A percentile compares a stretch with the other conserved stretches of the same genome.
Conservation (phyloP, 2,797 vertebrate genomes). For the Acrocephalus scirpaceus region DNA sequence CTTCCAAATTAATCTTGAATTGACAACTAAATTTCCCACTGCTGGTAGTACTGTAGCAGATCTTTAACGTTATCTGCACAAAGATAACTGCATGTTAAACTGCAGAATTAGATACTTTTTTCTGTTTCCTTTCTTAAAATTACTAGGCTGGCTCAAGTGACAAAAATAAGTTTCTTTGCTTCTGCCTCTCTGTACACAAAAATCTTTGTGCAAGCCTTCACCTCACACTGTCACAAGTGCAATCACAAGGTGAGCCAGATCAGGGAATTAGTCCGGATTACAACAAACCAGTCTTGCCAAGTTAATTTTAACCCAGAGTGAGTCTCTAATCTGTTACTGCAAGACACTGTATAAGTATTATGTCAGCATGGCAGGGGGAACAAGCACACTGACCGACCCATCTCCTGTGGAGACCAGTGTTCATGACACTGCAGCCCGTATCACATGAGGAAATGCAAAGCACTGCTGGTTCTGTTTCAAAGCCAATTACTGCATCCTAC, state of each 20-base stretch:
- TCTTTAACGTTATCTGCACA: not conserved
- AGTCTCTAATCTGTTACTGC: not conserved
- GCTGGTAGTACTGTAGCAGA: not conserved
- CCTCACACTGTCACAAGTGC: not conserved
- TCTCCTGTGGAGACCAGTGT: not conserved
- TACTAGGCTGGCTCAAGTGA: not conserved
- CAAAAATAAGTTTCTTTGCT: not conserved
- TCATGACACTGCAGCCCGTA: not conserved
- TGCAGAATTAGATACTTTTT: not conserved
- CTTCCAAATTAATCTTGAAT: not conserved
- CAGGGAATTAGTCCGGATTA: slow-evolving; percentile 52
- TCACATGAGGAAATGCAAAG: not conserved
- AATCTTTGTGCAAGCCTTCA: not conserved
- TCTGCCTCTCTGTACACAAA: not conserved
- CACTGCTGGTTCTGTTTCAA: not conserved
- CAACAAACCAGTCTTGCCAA: slow-evolving; percentile 22
- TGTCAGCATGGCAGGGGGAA: not conserved
- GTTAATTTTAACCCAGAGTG: slow-evolving; percentile 45
- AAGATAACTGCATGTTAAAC: accelerated
- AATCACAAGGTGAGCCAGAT: slow-evolving; percentile 46
- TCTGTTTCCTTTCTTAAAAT: not conserved
- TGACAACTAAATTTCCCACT: not conserved
- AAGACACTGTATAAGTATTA: not conserved
- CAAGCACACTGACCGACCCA: not conserved
- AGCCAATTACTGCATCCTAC: not conserved